A percentile compares a stretch with the other conserved stretches of the same genome.
These are phyloP conservation scores for Charadrius vociferus DNA, from an alignment of 2,113 vertebrate species.

Conservation along the genomic window DNA sequence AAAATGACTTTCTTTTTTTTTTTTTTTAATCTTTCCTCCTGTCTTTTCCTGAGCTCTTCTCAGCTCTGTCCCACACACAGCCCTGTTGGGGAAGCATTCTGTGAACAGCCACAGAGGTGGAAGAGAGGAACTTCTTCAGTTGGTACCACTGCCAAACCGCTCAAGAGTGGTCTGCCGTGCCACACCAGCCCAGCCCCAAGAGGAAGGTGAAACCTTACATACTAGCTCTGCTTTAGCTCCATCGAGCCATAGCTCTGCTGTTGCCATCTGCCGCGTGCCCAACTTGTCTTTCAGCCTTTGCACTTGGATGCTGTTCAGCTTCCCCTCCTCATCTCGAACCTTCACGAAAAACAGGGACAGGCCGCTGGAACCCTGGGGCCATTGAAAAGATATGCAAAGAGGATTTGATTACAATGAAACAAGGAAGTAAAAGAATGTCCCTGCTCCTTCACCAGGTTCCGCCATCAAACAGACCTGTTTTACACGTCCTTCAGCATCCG, in stretches of 20 bases:
- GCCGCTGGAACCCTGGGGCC: constrained; percentile 78
- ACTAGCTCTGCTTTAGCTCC: constrained; percentile 81
- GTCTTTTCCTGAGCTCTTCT: background rate
- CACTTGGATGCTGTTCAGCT: constrained; percentile 80
- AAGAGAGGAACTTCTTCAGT: background rate
- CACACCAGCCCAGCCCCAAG: background rate
- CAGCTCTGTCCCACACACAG: background rate
- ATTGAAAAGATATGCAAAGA: background rate
- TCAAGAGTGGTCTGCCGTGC: accelerated
- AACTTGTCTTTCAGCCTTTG: constrained; percentile 89
- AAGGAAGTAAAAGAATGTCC: background rate
- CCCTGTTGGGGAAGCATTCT: background rate
- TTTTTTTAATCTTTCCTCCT: background rate
- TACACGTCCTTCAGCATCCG: constrained; percentile 72
- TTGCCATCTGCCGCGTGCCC: constrained; percentile 87
- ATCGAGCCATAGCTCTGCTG: constrained; percentile 85
- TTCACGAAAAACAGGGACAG: constrained; percentile 87
- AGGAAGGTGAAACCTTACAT: background rate
- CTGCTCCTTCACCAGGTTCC: background rate
- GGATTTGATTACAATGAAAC: background rate
- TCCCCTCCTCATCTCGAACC: constrained; percentile 74
- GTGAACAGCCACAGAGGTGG: background rate
- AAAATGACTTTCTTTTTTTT: background rate
- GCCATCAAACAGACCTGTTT: constrained; percentile 43
- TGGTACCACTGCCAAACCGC: background rate